Conservation (phyloP, 2,888 invertebrate genomes). For the Andrena praecox region DNA sequence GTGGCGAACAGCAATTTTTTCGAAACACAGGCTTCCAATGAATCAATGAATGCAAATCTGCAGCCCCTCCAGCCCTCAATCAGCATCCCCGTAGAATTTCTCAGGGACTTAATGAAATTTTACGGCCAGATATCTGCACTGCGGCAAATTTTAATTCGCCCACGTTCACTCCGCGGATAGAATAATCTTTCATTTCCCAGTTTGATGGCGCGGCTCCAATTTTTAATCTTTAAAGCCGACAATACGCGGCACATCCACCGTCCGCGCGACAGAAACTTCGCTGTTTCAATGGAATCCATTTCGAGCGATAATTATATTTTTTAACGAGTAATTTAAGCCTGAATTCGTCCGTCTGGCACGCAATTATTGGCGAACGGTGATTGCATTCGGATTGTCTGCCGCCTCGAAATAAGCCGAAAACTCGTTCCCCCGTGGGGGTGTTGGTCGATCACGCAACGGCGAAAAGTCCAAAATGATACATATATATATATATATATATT, state of each 20-base stretch:
- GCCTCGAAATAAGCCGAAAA: slow-evolving; percentile 45
- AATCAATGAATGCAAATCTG: slow-evolving; percentile 4
- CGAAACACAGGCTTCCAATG: not conserved
- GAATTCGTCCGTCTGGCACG: slow-evolving; percentile 50
- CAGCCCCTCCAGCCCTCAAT: too few species aligned
- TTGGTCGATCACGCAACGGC: slow-evolving; percentile 32
- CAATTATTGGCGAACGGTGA: slow-evolving; percentile 60
- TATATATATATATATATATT: slow-evolving; percentile 4
- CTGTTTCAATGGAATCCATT: slow-evolving; percentile 31
- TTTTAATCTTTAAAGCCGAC: not conserved
- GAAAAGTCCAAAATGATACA: slow-evolving; percentile 45
- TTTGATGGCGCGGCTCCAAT: not conserved
- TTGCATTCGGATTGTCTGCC: slow-evolving; percentile 52
- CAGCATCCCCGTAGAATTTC: not conserved
- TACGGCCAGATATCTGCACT: not conserved
- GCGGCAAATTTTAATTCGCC: slow-evolving; percentile 25
- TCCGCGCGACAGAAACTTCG: not conserved
- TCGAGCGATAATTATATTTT: slow-evolving; percentile 45
- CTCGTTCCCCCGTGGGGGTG: slow-evolving; percentile 26
- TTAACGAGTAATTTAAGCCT: slow-evolving; percentile 48
- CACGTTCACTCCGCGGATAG: not conserved
- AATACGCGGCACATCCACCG: not conserved
- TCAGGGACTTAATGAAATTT: slow-evolving; percentile 23
- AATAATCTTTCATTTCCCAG: slow-evolving; percentile 7
- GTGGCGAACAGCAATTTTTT: not conserved